phyloP scores from a whole-genome alignment of 2,797 vertebrate species.

The Crenichthys baileyi region DNA sequence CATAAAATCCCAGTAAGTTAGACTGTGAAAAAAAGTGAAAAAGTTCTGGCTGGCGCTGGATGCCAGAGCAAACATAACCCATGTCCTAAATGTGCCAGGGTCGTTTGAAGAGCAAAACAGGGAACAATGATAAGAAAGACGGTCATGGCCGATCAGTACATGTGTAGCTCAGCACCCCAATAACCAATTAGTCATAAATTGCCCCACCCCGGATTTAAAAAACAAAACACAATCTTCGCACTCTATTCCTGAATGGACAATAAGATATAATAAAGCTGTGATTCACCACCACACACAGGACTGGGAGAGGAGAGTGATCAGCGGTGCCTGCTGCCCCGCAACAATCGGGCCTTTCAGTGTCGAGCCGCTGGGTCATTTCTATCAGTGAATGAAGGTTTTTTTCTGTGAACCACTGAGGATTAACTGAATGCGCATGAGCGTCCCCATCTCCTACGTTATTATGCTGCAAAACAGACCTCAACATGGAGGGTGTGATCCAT shows the following conservation, averaged over 20 bases:
- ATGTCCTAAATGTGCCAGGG: too few species aligned
- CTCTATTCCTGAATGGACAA: constrained; percentile 10
- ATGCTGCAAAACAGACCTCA: neutral
- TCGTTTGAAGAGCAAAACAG: neutral
- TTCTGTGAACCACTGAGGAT: constrained; percentile 46
- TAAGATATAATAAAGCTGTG: constrained; percentile 11
- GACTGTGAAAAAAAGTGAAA: too few species aligned
- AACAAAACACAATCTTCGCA: neutral
- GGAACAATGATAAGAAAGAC: neutral
- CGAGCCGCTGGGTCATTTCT: constrained; percentile 41
- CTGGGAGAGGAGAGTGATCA: constrained; percentile 36
- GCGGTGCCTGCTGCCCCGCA: constrained; percentile 70
- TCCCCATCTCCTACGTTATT: constrained; percentile 16
- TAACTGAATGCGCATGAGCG: constrained; percentile 27
- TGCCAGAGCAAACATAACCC: too few species aligned
- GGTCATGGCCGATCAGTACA: neutral
- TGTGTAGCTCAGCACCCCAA: neutral
- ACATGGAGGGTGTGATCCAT: neutral
- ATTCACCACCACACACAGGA: constrained; percentile 26
- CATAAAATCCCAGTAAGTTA: too few species aligned
- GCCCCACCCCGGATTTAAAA: constrained; percentile 51
- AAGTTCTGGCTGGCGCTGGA: too few species aligned
- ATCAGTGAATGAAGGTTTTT: constrained; percentile 24
- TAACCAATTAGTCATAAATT: constrained; percentile 68
- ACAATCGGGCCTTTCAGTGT: constrained; percentile 75